A percentile compares a stretch with the other conserved stretches of the same genome.
phyloP scores from a whole-genome alignment of 2,888 invertebrate species.

The Idaea aversata region DNA sequence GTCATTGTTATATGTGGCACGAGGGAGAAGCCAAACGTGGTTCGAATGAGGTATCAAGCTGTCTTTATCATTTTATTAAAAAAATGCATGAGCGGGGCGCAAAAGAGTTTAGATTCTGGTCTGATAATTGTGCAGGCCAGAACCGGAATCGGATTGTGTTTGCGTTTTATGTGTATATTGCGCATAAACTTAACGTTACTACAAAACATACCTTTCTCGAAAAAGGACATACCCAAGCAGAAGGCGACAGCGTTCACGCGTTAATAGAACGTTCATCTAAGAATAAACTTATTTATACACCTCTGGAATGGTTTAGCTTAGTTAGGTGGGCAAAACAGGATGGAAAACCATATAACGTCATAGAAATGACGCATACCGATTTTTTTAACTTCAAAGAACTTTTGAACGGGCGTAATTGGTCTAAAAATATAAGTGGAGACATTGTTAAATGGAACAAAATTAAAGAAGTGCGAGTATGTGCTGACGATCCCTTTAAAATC shows the following conservation, averaged over 20 bases:
- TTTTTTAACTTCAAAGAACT: slow-evolving; percentile 2
- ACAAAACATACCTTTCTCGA: slow-evolving; percentile 13
- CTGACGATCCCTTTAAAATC: background rate
- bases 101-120: slow-evolving; percentile 11
- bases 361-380: slow-evolving; percentile 5
- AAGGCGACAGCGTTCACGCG: slow-evolving; percentile 8
- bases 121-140: slow-evolving; percentile 21
- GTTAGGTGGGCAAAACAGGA: slow-evolving; percentile 9
- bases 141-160: slow-evolving; percentile 23
- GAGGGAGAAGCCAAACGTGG: slow-evolving; percentile 15
- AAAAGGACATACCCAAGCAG: slow-evolving; percentile 19
- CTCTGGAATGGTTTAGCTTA: slow-evolving; percentile 7
- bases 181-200: slow-evolving; percentile 4
- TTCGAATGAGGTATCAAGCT: slow-evolving; percentile 19
- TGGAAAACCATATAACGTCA: slow-evolving; percentile 5
- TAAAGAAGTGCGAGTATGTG: background rate
- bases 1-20: slow-evolving; percentile 20
- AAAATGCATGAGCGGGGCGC: background rate
- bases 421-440: background rate
- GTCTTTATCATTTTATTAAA: slow-evolving; percentile 14
- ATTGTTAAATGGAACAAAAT: slow-evolving; percentile 2
- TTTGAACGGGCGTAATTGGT: slow-evolving; percentile 1
- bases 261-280: slow-evolving; percentile 7
- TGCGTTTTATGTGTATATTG: slow-evolving; percentile 9
- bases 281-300: slow-evolving; percentile 10